These are phyloP conservation scores for Sebastolobus alascanus DNA, from an alignment of 2,797 vertebrate genomes.

Conservation along the genomic window DNA sequence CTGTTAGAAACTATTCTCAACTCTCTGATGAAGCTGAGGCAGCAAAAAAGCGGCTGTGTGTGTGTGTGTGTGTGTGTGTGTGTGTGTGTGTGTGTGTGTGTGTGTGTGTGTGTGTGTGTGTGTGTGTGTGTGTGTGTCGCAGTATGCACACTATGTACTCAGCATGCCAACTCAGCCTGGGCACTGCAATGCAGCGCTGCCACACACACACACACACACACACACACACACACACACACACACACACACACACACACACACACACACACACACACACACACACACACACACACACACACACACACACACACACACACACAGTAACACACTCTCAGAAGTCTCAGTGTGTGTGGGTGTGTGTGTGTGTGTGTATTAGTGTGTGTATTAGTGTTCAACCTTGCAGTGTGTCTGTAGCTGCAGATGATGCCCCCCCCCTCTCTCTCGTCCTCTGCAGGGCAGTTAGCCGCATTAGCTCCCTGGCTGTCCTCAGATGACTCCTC, in stretches of 20 bases:
- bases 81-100: conserved; percentile 29
- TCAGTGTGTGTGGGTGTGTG: no score
- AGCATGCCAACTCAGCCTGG: conserved; percentile 85
- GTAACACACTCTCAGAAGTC: neutral
- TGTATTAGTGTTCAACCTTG: conserved; percentile 41
- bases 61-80: conserved; percentile 21
- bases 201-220: conserved; percentile 50
- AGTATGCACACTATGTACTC: conserved; percentile 30
- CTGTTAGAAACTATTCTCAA: conserved; percentile 37
- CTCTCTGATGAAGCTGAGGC: conserved; percentile 61
- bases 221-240: no score
- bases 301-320: no score
- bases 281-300: no score
- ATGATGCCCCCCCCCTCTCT: conserved; percentile 36
- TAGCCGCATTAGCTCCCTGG: conserved; percentile 81
- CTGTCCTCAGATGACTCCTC: conserved; percentile 86
- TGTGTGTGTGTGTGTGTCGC: no score
- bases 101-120: no score
- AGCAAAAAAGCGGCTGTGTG: conserved; percentile 47
- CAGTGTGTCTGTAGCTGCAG: conserved; percentile 32
- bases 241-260: no score
- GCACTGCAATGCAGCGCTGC: conserved; percentile 87
- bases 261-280: no score
- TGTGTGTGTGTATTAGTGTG: neutral
- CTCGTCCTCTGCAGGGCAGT: conserved; percentile 80